phyloP scores from a whole-genome alignment of 1,140 invertebrate species.

The Papilio helenus region DNA sequence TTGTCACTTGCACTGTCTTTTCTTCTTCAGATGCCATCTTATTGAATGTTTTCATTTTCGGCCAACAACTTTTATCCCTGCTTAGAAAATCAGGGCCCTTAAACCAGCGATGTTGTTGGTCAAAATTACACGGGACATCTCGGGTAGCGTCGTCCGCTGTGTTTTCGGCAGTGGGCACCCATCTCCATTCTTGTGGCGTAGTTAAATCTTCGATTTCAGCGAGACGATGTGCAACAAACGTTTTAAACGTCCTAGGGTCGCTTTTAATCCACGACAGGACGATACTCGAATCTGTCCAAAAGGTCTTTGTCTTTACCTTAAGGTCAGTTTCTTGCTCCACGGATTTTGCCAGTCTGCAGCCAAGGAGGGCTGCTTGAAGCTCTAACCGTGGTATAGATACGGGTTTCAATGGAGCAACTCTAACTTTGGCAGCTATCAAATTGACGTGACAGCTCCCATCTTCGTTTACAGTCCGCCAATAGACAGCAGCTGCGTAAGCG shows the following conservation, averaged over 20 bases:
- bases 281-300: constrained; percentile 47
- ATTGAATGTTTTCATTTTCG: not conserved
- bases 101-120: constrained; percentile 8
- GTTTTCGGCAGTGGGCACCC: constrained; percentile 51
- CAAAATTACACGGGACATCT: constrained; percentile 13
- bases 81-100: not conserved
- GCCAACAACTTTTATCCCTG: not conserved
- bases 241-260: constrained; percentile 48
- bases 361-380: constrained; percentile 46
- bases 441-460: not conserved
- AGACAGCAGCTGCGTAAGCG: constrained; percentile 45
- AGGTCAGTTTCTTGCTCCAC: constrained; percentile 38
- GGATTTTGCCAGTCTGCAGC: constrained; percentile 21
- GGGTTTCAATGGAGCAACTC: constrained; percentile 45
- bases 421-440: constrained; percentile 43
- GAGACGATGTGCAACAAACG: constrained; percentile 66
- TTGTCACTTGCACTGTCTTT: not conserved
- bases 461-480: constrained; percentile 29
- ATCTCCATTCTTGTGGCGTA: constrained; percentile 49
- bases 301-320: constrained; percentile 23
- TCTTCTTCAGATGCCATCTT: not conserved
- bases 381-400: constrained; percentile 45
- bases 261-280: constrained; percentile 45
- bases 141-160: constrained; percentile 53
- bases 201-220: constrained; percentile 57